phyloP scores from a whole-genome alignment of 2,797 vertebrate species.

The Coendou prehensilis region DNA sequence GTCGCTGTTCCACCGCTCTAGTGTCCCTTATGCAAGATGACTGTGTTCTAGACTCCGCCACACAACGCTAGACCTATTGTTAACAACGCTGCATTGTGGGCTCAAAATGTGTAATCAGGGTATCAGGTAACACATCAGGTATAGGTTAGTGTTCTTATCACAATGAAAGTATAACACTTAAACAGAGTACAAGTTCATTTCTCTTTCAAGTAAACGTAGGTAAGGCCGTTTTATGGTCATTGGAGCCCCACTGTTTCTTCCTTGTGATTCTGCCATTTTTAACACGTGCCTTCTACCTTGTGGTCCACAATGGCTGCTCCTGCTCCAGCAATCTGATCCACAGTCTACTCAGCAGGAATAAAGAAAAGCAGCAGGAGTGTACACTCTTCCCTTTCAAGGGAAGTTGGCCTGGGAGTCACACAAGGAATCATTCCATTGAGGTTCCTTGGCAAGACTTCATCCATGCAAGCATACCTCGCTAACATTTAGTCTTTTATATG shows the following conservation, averaged over 20 bases:
- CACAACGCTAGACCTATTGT: too few relatives aligned
- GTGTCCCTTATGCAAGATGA: not conserved
- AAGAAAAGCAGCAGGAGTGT: not conserved
- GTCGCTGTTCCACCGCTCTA: not conserved
- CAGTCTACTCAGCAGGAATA: not conserved
- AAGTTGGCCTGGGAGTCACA: not conserved
- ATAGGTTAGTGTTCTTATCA: not conserved
- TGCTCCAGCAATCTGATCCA: not conserved
- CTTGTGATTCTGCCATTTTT: not conserved
- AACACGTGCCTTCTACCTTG: not conserved
- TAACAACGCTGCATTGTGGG: too few relatives aligned
- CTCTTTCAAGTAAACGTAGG: not conserved
- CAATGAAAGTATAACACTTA: not conserved
- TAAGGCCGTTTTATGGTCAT: too few relatives aligned
- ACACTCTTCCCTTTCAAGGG: not conserved
- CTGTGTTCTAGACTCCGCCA: not conserved
- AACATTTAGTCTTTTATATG: not conserved
- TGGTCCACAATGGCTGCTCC: not conserved
- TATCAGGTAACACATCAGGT: too few relatives aligned
- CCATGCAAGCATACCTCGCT: too few relatives aligned
- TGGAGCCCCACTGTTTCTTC: not conserved
- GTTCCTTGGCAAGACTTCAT: not conserved
- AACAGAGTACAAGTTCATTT: not conserved
- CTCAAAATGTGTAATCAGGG: not conserved
- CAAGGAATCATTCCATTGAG: not conserved